Conservation (phyloP, 2,797 vertebrate species). For the Rallus crepitans region DNA sequence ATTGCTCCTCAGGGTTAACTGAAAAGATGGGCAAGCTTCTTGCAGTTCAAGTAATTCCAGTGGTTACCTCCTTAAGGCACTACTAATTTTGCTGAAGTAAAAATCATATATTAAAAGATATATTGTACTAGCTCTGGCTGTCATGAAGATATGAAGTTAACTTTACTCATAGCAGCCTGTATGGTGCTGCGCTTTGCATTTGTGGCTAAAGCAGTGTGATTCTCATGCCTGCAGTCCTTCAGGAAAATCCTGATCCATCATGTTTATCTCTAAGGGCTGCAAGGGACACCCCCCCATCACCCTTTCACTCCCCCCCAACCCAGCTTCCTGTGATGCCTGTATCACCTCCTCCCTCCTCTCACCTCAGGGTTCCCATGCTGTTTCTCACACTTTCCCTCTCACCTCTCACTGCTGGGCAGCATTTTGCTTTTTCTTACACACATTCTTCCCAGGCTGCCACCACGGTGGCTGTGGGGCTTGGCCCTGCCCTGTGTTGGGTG, state of each 20-base stretch:
- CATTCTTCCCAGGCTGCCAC: no score
- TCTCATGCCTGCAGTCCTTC: neutral
- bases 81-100: neutral
- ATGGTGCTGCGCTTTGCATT: neutral
- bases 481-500: neutral
- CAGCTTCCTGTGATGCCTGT: fast-evolving
- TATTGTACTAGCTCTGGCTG: neutral
- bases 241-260: neutral
- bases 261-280: neutral
- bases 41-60: neutral
- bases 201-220: neutral
- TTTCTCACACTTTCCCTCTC: no score
- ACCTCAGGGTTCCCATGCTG: fast-evolving
- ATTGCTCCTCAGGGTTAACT: neutral
- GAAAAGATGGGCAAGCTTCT: neutral
- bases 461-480: no score
- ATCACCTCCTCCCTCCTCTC: neutral
- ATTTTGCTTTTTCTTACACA: neutral
- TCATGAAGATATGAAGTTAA: neutral
- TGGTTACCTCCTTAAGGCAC: neutral
- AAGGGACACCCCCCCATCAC: neutral
- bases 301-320: no score
- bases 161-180: neutral
- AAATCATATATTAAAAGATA: neutral
- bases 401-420: fast-evolving